phyloP scores from a whole-genome alignment of 1,140 invertebrate species.

The Drosophila biarmipes region DNA sequence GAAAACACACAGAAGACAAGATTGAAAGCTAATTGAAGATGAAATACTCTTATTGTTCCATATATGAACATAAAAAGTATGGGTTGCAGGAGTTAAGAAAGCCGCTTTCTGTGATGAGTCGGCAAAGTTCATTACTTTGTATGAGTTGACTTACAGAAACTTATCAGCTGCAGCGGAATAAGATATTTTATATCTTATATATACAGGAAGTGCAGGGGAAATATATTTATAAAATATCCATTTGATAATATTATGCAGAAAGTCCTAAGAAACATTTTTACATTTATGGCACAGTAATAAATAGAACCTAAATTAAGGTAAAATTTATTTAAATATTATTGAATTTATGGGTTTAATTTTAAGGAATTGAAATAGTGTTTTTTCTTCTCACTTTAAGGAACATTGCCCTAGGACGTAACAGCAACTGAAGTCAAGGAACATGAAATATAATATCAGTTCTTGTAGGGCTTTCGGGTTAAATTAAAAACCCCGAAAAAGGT shows the following conservation, averaged over 20 bases:
- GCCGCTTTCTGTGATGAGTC: constrained; percentile 14
- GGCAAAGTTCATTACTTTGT: neutral
- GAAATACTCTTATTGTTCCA: constrained; percentile 22
- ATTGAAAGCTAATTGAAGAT: constrained; percentile 28
- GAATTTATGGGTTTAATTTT: too few relatives aligned
- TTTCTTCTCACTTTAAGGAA: neutral
- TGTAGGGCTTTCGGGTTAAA: constrained; percentile 15
- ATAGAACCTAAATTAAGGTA: too few relatives aligned
- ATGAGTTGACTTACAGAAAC: too few relatives aligned
- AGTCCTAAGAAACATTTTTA: too few relatives aligned
- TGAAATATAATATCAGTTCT: neutral
- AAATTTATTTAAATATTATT: too few relatives aligned
- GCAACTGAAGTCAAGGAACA: neutral
- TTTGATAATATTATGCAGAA: too few relatives aligned
- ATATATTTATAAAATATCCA: too few relatives aligned
- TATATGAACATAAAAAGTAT: neutral
- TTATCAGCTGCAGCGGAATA: neutral
- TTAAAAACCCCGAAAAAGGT: constrained; percentile 5
- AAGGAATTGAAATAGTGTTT: too few relatives aligned
- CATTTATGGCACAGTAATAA: too few relatives aligned
- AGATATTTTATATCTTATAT: too few relatives aligned
- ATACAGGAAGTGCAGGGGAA: too few relatives aligned
- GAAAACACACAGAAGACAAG: constrained; percentile 7
- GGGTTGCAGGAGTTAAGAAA: neutral
- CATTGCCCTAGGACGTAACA: neutral